Evolutionary conservation across 2,888 invertebrate species (phyloP).

Genomic region (Leucozona laternaria): DNA sequence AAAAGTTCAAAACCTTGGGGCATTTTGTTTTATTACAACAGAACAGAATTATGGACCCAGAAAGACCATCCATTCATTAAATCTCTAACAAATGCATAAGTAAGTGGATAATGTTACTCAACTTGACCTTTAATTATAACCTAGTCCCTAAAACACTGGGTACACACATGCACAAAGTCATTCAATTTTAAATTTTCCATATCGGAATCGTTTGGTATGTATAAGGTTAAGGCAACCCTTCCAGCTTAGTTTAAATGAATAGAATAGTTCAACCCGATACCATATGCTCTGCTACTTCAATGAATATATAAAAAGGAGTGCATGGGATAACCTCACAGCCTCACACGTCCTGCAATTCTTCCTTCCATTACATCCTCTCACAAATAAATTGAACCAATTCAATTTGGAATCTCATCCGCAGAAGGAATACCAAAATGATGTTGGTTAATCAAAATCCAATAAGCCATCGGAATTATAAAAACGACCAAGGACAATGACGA

Average conservation of each 20-base stretch:
- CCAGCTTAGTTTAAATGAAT: not conserved
- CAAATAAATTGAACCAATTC: slow-evolving; percentile 62
- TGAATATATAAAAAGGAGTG: not conserved
- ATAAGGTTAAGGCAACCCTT: not conserved
- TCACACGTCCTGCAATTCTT: slow-evolving; percentile 25
- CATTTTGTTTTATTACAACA: no score
- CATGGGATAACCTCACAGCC: slow-evolving; percentile 1
- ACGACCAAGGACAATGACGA: slow-evolving; percentile 8
- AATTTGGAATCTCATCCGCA: slow-evolving; percentile 56
- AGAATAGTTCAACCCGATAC: not conserved
- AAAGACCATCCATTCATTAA: no score
- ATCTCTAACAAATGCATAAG: no score
- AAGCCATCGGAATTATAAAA: slow-evolving; percentile 43
- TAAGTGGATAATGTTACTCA: no score
- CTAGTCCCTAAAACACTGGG: not conserved
- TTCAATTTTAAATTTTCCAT: not conserved
- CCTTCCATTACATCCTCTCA: slow-evolving; percentile 33
- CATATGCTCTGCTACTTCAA: not conserved
- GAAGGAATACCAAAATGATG: slow-evolving; percentile 44
- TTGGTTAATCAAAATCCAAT: slow-evolving; percentile 68
- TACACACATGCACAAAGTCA: not conserved
- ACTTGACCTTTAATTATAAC: no score
- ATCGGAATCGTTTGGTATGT: not conserved
- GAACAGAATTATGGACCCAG: no score
- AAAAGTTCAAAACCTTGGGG: no score